These are phyloP conservation scores for Dasyurus viverrinus DNA, from an alignment of 2,113 vertebrate species.

Conservation along the genomic window DNA sequence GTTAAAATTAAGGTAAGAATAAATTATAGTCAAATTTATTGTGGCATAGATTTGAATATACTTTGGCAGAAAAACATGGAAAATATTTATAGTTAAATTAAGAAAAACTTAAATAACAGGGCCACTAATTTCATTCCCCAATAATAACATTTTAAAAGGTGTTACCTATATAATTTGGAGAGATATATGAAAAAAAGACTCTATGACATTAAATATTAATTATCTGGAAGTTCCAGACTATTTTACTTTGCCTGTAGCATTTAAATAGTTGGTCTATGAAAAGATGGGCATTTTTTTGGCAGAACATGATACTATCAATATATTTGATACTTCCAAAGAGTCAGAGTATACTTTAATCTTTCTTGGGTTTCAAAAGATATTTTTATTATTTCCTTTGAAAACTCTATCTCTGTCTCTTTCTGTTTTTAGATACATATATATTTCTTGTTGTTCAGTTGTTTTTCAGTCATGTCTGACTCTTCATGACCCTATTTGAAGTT, in stretches of 20 bases:
- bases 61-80: constrained; percentile 32
- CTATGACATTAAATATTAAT: constrained; percentile 31
- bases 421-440: neutral
- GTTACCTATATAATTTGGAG: neutral
- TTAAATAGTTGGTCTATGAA: constrained; percentile 2
- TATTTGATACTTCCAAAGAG: neutral
- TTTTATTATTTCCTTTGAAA: constrained; percentile 19
- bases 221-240: constrained; percentile 8
- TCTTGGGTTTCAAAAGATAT: constrained; percentile 1
- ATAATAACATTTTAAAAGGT: constrained; percentile 4
- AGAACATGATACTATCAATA: neutral
- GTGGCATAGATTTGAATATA: constrained; percentile 35
- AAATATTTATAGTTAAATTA: constrained; percentile 8
- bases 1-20: constrained; percentile 45
- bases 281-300: neutral
- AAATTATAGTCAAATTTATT: constrained; percentile 11
- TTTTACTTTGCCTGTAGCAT: constrained; percentile 1
- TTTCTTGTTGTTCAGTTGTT: no score
- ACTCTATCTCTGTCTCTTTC: neutral
- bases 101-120: constrained; percentile 31
- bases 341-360: neutral
- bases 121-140: neutral
- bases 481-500: no score
- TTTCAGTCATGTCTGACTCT: no score
- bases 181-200: constrained; percentile 14